Conservation (phyloP, 2,888 invertebrate species). For the Melinaea marsaeus region DNA sequence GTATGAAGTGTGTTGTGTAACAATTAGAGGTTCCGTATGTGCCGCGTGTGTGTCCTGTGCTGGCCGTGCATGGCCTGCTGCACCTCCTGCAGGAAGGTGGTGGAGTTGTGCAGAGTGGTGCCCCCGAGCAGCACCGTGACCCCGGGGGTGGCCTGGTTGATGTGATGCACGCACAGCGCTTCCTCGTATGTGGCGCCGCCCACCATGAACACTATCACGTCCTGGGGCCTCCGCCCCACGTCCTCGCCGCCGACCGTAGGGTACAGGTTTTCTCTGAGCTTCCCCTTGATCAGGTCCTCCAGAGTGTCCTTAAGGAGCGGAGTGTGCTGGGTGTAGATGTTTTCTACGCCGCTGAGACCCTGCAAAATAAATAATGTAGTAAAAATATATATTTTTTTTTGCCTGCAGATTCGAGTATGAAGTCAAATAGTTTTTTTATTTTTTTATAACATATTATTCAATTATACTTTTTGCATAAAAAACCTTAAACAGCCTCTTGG, state of each 20-base stretch:
- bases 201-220: slow-evolving; percentile 96
- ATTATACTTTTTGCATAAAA: background rate
- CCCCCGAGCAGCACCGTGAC: slow-evolving; percentile 91
- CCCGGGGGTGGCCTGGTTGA: slow-evolving; percentile 83
- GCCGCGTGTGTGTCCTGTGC: slow-evolving; percentile 80
- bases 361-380: slow-evolving; percentile 37
- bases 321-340: slow-evolving; percentile 99
- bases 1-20: background rate
- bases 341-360: slow-evolving; percentile 97
- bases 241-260: slow-evolving; percentile 87
- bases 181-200: slow-evolving; percentile 99
- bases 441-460: too few species aligned
- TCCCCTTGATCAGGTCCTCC: slow-evolving; percentile 93
- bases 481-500: slow-evolving; percentile 91
- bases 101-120: slow-evolving; percentile 93
- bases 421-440: too few species aligned
- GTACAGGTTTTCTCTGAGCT: slow-evolving; percentile 90
- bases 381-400: background rate
- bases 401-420: too few species aligned
- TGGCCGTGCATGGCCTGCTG: slow-evolving; percentile 81
- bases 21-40: slow-evolving; percentile 62
- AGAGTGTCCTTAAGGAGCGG: slow-evolving; percentile 92
- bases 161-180: slow-evolving; percentile 88
- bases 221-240: slow-evolving; percentile 84
- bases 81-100: slow-evolving; percentile 87